Evolutionary conservation across 2,888 invertebrate genomes (phyloP), one percentile per base, ranked within the genome.

Genomic region (Gymnoscelis rufifasciata): DNA sequence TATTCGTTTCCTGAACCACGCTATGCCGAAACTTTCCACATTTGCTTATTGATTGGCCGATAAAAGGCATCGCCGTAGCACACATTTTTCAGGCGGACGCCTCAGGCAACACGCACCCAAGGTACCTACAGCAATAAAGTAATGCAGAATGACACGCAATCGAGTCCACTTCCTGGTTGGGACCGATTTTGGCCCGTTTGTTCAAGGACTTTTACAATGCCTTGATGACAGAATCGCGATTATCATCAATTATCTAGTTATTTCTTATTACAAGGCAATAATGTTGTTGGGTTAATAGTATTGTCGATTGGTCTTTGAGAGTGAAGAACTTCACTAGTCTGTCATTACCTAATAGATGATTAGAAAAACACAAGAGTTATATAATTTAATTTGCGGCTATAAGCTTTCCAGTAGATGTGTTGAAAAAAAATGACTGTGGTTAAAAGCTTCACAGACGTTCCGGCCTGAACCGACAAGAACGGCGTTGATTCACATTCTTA

Each of bases 171-270:
- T 83, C 83, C 83, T 79, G 81, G 68, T 79, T 68, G 60, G 54
- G 54, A 56, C 51, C 51, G 48, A 42, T 52, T n/a, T 58, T 51
- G 55, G 46, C 47, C 51, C 45, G 19, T 3, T 50, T 50, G 52
- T 72, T 82, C 82, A 83, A 81, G 83, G 81, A 78, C 74, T 66
- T 62, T 19, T 3, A 5, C 62, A 52, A 64, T 67, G 69, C 66
- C 67, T 60, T 50, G 59, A 57, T 53, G 55, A 59, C 64, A 41
- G 26, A 46, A 45, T 51, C 47, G 52, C 47, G 49, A 40, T 40
- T 47, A 37, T 43, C 27, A 26, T 40, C 43, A 43, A 40, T 35
- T 49, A 42, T 29, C 35, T 44, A 26, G 38, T 43, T 52, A 49
- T 8, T 14, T 28, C 13, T 43, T 3, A 27, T 26, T 47, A 13